Conservation (phyloP, 2,888 invertebrate genomes). For the Chrysolina haemoptera region DNA sequence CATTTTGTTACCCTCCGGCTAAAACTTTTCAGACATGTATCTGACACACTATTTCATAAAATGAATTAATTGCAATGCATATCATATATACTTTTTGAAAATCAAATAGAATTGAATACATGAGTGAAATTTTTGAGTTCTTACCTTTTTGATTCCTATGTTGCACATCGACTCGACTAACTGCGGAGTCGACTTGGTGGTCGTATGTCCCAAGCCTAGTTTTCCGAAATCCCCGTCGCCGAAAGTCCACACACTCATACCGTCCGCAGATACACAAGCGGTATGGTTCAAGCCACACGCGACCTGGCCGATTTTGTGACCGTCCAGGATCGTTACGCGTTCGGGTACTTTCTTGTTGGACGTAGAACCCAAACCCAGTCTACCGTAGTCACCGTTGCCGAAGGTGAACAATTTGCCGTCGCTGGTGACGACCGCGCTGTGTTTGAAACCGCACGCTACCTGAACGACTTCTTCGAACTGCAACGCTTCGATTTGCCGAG, state of each 20-base stretch:
- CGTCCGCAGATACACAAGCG: conserved; percentile 74
- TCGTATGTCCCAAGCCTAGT: conserved; percentile 70
- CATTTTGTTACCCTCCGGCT: too few species aligned
- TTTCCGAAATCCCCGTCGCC: conserved; percentile 80
- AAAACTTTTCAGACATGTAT: too few species aligned
- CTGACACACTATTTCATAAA: too few species aligned
- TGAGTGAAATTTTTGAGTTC: neutral
- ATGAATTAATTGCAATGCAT: too few species aligned
- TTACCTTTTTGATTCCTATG: conserved; percentile 72
- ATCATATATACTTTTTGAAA: too few species aligned
- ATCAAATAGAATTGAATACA: too few species aligned
- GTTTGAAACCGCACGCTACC: conserved; percentile 77
- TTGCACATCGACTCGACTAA: conserved; percentile 73
- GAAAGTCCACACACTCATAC: conserved; percentile 75
- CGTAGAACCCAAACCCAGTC: conserved; percentile 74
- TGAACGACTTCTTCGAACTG: conserved; percentile 76
- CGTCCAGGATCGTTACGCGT: conserved; percentile 71
- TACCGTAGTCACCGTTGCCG: conserved; percentile 78
- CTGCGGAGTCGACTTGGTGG: conserved; percentile 71
- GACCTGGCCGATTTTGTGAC: conserved; percentile 68
- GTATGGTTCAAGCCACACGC: conserved; percentile 79
- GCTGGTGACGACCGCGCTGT: conserved; percentile 76
- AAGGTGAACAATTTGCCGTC: conserved; percentile 78
- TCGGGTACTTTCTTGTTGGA: conserved; percentile 77
- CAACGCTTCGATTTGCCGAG: conserved; percentile 76